Evolutionary conservation across 1,140 invertebrate species (phyloP), one percentile per base, ranked within the genome.

Genomic region (Zaprionus vittiger): DNA sequence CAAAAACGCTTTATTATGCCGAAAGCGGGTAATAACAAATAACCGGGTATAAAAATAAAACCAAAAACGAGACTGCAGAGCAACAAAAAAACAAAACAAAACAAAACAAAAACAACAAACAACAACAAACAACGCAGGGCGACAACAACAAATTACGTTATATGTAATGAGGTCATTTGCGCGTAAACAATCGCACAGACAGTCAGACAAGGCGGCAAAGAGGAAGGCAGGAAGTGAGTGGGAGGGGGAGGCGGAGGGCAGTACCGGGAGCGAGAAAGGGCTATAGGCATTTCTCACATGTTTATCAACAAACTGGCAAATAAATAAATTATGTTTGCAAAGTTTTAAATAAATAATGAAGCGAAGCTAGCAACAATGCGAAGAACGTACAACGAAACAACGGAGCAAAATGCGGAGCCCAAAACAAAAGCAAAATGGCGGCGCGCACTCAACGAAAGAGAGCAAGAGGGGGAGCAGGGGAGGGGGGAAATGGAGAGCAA

Each of bases 161-260:
- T 76, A 77, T 84, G 89, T 89, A 89, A 89, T 89, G 85, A 89
- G 85, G 85, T 89, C 85, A 89, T 89, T 89, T 90, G 79, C 85
- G 85, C 81, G 79, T 90, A 89, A 89, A 89, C 84, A 89, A 90
- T 90, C 83, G 69, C 70, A 64, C 70, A 62, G 63, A 37, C 59
- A 55, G 56, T 77, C 68, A 38, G 52, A 72, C 44, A 54, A 17
- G 34, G 12, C 34, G 14, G 4, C 11, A 57, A 49, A 41, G 37
- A 41, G 67, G 2, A n/a, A 26, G 38, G 34, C 24, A 57, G 17
- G 26, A 38, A 15, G 37, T 49, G 20, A 62, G 20, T 2, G 52
- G 34, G 62, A 41, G 38, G 6, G 28, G 22, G 15, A 20, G 22
- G 54, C 49, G 34, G 20, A 4, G 6, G 17, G 28, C 20, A 20